A percentile compares a stretch with the other conserved stretches of the same genome.
phyloP scores from a whole-genome alignment of 2,797 vertebrate genomes.

The Hypotaenidia okinawae region DNA sequence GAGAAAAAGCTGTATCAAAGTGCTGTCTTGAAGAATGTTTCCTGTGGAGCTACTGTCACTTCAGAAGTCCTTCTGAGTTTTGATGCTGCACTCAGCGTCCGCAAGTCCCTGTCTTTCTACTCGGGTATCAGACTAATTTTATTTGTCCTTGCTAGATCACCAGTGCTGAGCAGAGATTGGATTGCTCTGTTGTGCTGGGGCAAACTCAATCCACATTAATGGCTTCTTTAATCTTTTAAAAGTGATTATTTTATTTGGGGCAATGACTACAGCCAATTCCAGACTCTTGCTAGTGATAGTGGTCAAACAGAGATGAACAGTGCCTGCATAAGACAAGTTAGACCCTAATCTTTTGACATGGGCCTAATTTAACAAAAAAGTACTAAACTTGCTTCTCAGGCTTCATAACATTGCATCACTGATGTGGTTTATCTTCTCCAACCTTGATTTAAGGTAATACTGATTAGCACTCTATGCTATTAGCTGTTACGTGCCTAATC shows the following conservation, averaged over 20 bases:
- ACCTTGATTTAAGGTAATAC: neutral
- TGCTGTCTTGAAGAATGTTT: neutral
- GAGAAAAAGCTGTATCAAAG: neutral
- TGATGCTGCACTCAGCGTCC: neutral
- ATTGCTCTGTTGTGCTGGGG: neutral
- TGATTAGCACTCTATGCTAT: neutral
- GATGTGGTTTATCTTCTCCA: neutral
- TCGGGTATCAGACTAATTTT: neutral
- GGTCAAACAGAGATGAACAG: neutral
- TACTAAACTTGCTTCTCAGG: neutral
- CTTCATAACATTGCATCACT: neutral
- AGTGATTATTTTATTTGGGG: constrained; percentile 30
- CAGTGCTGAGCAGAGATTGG: neutral
- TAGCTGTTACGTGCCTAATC: neutral
- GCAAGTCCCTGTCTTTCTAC: neutral
- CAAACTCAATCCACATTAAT: neutral
- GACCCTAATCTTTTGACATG: neutral
- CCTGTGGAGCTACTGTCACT: neutral
- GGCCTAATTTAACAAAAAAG: neutral
- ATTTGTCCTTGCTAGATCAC: constrained; percentile 24
- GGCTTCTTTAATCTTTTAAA: constrained; percentile 48
- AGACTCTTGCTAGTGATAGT: neutral
- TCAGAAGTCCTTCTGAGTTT: neutral
- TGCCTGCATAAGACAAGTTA: neutral
- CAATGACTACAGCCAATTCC: neutral